A percentile compares a stretch with the other conserved stretches of the same genome.
Conservation (phyloP, 2,888 invertebrate genomes). For the Dermolepida albohirtum region DNA sequence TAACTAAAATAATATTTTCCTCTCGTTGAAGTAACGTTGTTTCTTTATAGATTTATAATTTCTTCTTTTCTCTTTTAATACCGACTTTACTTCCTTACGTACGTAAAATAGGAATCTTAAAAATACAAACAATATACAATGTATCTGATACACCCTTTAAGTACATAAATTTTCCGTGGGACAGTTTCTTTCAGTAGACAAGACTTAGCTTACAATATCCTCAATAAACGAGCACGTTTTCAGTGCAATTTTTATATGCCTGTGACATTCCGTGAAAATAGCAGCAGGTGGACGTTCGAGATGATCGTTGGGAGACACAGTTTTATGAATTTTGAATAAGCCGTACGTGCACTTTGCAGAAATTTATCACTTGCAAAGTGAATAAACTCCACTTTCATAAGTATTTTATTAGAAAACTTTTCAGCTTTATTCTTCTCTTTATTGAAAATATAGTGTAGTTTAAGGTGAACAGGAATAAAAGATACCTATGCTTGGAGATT, state of each 20-base stretch:
- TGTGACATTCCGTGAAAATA: slow-evolving; percentile 21
- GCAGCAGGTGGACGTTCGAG: slow-evolving; percentile 39
- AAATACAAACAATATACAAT: no score
- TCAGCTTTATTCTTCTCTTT: slow-evolving; percentile 18
- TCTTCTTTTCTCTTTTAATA: no score
- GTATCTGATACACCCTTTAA: no score
- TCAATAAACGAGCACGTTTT: slow-evolving; percentile 17
- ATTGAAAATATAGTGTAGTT: neutral
- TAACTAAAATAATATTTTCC: no score
- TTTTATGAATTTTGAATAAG: slow-evolving; percentile 47
- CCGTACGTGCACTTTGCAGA: slow-evolving; percentile 43
- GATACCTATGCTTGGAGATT: no score
- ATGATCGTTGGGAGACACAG: slow-evolving; percentile 43
- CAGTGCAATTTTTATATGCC: neutral
- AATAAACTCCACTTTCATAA: slow-evolving; percentile 40
- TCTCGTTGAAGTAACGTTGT: no score
- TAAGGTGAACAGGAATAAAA: no score
- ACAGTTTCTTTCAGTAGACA: neutral
- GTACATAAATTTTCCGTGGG: no score
- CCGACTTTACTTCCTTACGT: no score
- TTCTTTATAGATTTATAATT: no score
- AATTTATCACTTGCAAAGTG: slow-evolving; percentile 47
- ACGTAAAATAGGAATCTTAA: no score
- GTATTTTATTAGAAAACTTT: slow-evolving; percentile 41
- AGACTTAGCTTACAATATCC: no score